Percentiles rank a stretch among this genome's conserved stretches.
These are phyloP conservation scores for Craseonycteris thonglongyai DNA, from an alignment of 2,113 vertebrate genomes.

Conservation along the genomic window DNA sequence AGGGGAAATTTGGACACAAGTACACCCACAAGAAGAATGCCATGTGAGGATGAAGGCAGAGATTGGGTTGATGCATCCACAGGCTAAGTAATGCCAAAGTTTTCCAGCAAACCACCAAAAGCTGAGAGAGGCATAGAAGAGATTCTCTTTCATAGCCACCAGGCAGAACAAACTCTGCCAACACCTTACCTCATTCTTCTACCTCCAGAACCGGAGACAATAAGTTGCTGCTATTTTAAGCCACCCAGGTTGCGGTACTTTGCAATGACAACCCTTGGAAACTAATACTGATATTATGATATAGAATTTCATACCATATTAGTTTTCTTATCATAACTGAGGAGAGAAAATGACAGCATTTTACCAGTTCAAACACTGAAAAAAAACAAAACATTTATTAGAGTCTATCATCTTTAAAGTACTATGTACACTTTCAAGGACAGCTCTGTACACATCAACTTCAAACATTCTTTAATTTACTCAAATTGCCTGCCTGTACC, in stretches of 20 bases:
- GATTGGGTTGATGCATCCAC: neutral
- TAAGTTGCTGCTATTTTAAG: neutral
- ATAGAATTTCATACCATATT: neutral
- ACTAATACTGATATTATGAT: neutral
- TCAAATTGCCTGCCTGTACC: constrained; percentile 18
- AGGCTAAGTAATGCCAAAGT: neutral
- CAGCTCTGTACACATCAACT: neutral
- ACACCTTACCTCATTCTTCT: neutral
- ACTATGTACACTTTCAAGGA: neutral
- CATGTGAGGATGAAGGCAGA: neutral
- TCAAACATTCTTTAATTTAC: constrained; percentile 42
- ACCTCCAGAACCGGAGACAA: neutral
- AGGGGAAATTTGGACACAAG: neutral
- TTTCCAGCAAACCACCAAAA: neutral
- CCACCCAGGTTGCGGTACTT: neutral
- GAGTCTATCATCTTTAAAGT: constrained; percentile 2
- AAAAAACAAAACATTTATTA: neutral
- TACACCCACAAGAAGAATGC: neutral
- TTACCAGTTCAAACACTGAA: neutral
- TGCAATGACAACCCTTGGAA: neutral
- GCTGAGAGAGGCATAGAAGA: neutral
- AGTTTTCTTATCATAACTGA: neutral
- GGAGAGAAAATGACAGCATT: neutral
- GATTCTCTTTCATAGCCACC: neutral
- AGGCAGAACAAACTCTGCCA: neutral